Evolutionary conservation across 2,797 vertebrate species (phyloP).

Genomic region (Gambusia yucatana): DNA sequence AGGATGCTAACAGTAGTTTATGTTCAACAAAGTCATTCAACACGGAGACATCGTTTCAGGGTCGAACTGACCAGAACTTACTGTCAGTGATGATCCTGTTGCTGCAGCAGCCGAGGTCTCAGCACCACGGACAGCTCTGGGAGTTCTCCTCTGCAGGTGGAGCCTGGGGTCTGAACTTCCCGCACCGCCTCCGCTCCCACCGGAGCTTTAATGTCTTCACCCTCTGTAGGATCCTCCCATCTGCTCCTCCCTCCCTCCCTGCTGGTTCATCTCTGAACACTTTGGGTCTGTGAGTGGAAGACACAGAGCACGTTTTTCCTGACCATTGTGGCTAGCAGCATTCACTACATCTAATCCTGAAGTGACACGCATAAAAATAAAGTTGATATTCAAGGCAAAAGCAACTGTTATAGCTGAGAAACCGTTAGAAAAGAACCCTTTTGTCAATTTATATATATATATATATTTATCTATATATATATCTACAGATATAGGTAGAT

Average conservation of each 20-base stretch:
- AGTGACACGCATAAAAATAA: background rate
- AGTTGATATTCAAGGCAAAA: background rate
- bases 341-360: background rate
- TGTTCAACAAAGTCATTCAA: background rate
- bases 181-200: slow-evolving; percentile 36
- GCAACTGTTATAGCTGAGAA: background rate
- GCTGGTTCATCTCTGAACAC: background rate
- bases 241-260: slow-evolving; percentile 5
- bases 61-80: slow-evolving; percentile 7
- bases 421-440: background rate
- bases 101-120: slow-evolving; percentile 30
- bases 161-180: slow-evolving; percentile 41
- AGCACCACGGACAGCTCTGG: slow-evolving; percentile 55
- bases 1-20: background rate
- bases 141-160: background rate
- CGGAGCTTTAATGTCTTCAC: slow-evolving; percentile 57
- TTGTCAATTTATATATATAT: background rate
- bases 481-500: too few relatives aligned
- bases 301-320: background rate
- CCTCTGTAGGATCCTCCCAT: slow-evolving; percentile 50
- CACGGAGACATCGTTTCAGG: background rate
- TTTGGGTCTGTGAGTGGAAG: slow-evolving; percentile 26
- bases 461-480: too few relatives aligned
- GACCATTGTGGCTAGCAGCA: background rate
- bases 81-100: background rate